Evolutionary conservation across 2,797 vertebrate species (phyloP), one percentile per base, ranked within the genome.

Genomic region (Phalloptychus januarius): DNA sequence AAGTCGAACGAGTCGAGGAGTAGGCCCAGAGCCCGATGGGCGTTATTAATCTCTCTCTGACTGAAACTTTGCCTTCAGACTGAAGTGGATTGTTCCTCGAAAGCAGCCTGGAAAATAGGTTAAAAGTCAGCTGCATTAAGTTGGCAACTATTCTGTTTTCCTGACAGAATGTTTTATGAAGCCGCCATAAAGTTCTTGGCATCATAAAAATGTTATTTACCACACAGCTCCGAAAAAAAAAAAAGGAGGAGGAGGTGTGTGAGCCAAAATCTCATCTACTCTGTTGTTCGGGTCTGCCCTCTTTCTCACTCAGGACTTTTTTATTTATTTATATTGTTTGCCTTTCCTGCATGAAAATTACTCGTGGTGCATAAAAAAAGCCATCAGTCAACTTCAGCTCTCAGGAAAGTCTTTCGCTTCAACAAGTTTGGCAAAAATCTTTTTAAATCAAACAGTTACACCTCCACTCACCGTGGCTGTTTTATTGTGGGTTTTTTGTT

Each of bases 121-220:
- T 23, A 46, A 48, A 78, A 81, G 71, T 75, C 73, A 73, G 12
- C 20, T 44, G 76, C 56, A 65, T 33, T 75, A 38, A 16, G 70
- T 28, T 72, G 63, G 71, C 72, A 56, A 76, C 50, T 54, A 7
- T 46, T 80, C n/a, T 54, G 54, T 77, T 76, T 83, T 65, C 50
- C 18, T 81, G 33, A 84, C 71, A 80, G 61, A 63, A 72, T 52
- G 79, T 80, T 87, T 85, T 83, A 92, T 94, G 85, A 88, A 90
- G 90, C 88, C 71, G 84, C 85, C 78, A 88, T 87, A 87, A 87
- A 90, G 87, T 83, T 74, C 75, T 89, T 85, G 85, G 89, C 78
- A 75, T 89, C 90, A 75, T 94, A 93, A 94, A 95, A 86, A 88
- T 83, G 88, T 90, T 92, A 77, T 81, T 79, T 44, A 45, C 65